Conservation (phyloP, 2,888 invertebrate genomes). For the Argyresthia goedartella region DNA sequence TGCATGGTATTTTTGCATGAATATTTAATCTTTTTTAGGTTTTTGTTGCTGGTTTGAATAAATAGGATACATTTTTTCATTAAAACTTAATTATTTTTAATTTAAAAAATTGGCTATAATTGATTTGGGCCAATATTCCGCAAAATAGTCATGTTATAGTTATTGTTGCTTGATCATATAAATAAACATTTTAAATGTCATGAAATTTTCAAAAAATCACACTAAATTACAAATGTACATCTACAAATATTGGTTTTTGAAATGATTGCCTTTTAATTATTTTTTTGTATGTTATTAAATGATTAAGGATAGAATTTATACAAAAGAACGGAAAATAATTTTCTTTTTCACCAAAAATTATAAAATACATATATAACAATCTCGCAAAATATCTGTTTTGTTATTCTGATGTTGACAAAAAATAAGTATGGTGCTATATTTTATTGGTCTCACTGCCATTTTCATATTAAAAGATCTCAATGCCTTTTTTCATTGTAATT, state of each 20-base stretch:
- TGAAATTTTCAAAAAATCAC: background rate
- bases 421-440: background rate
- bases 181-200: background rate
- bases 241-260: background rate
- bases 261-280: background rate
- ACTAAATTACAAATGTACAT: background rate
- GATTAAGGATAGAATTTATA: too few relatives aligned
- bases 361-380: too few relatives aligned
- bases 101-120: too few relatives aligned
- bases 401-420: background rate
- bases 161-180: background rate
- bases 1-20: conserved; percentile 13
- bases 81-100: background rate
- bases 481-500: background rate
- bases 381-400: background rate
- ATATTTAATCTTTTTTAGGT: background rate
- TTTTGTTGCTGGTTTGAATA: background rate
- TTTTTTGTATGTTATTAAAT: too few relatives aligned
- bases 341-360: too few relatives aligned
- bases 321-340: too few relatives aligned
- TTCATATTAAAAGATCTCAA: background rate
- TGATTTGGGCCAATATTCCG: background rate
- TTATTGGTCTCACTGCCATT: background rate
- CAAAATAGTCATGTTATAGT: background rate
- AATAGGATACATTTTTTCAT: background rate